Evolutionary conservation across 2,113 vertebrate genomes (phyloP).

Genomic region (western clawed frog (Xenopus tropicalis)): UCB_Xtro_10.0 CM004450.2:104235501-104236000

Average conservation of each 20-base stretch:
- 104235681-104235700: slow-evolving; percentile 59
- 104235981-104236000: neutral
- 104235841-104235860: slow-evolving; percentile 73
- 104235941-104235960: slow-evolving; percentile 62
- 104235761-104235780: slow-evolving; percentile 81
- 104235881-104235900: slow-evolving; percentile 68
- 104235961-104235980: neutral
- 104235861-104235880: slow-evolving; percentile 76
- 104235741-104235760: slow-evolving; percentile 79
- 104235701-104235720: slow-evolving; percentile 76
- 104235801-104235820: slow-evolving; percentile 77
- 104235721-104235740: slow-evolving; percentile 76
- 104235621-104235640: slow-evolving; percentile 20
- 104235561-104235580: neutral
- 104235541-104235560: neutral
- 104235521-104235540: neutral
- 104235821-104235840: slow-evolving; percentile 70
- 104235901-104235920: slow-evolving; percentile 77
- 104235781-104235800: slow-evolving; percentile 75
- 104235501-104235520: neutral
- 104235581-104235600: neutral
- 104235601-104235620: neutral
- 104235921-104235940: slow-evolving; percentile 66
- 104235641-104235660: slow-evolving; percentile 45
- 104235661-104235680: slow-evolving; percentile 52